phyloP scores from a whole-genome alignment of 2,113 vertebrate genomes.

The Gavialis gangeticus region DNA sequence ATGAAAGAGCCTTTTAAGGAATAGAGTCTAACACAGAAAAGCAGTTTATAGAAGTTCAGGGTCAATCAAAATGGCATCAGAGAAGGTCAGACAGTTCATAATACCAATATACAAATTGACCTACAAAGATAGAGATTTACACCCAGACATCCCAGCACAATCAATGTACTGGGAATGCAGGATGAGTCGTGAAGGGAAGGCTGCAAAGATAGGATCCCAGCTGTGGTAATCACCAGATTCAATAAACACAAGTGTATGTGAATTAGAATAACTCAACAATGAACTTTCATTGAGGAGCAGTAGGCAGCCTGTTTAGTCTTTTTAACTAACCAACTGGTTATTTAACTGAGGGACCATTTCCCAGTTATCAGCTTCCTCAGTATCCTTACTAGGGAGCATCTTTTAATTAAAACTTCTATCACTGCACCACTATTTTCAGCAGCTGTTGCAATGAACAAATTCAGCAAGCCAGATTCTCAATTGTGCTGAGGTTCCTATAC shows the following conservation, averaged over 20 bases:
- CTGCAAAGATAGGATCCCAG: not conserved
- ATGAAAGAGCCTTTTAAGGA: not conserved
- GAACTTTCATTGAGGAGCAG: too few relatives aligned
- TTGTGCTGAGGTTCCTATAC: not conserved
- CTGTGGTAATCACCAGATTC: too few relatives aligned
- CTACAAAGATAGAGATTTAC: not conserved
- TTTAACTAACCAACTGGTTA: too few relatives aligned
- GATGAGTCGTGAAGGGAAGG: not conserved
- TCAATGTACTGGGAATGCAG: not conserved
- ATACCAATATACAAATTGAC: not conserved
- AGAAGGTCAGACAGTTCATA: not conserved
- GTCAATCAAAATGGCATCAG: not conserved
- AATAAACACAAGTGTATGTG: too few relatives aligned
- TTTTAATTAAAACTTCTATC: too few relatives aligned
- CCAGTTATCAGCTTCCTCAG: too few relatives aligned
- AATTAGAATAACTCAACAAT: too few relatives aligned
- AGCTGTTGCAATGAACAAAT: not conserved
- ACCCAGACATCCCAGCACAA: not conserved
- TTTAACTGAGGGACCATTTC: too few relatives aligned
- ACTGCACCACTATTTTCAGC: not conserved
- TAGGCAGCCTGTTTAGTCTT: too few relatives aligned
- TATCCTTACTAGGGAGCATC: too few relatives aligned
- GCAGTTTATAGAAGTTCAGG: not conserved
- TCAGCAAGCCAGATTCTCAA: conserved; percentile 4
- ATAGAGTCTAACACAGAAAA: not conserved